These are phyloP conservation scores for Hermodice carunculata DNA, from an alignment of 2,888 invertebrate species.

Conservation along the genomic window DNA sequence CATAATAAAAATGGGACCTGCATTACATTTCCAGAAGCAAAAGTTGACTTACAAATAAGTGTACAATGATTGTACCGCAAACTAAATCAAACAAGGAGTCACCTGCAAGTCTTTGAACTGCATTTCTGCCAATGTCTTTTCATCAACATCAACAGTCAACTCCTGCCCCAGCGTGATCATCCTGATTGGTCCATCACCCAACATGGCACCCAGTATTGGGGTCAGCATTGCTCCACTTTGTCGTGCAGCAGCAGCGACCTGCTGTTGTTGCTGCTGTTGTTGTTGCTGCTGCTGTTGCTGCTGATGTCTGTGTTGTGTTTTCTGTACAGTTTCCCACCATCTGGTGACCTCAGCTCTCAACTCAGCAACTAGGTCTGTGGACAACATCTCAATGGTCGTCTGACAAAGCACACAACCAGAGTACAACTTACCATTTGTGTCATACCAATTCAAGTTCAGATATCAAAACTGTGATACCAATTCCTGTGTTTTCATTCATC, in stretches of 20 bases:
- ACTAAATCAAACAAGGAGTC: too few species aligned
- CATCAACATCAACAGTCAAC: constrained; percentile 91
- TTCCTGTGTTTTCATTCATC: too few species aligned
- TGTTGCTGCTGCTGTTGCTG: constrained; percentile 29
- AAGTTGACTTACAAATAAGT: too few species aligned
- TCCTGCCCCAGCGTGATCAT: constrained; percentile 94
- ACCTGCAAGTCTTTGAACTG: constrained; percentile 95
- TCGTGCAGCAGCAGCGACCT: not conserved
- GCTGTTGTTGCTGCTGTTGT: constrained; percentile 42
- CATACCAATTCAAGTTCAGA: too few species aligned
- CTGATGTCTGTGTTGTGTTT: constrained; percentile 56
- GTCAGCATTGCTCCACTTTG: constrained; percentile 51
- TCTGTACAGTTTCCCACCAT: constrained; percentile 83
- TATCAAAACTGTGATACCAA: too few species aligned
- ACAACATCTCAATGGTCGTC: constrained; percentile 84
- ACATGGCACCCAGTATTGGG: constrained; percentile 78
- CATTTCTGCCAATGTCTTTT: constrained; percentile 89
- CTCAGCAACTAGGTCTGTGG: constrained; percentile 91
- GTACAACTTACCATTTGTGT: too few species aligned
- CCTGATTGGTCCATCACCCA: constrained; percentile 87
- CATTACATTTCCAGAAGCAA: too few species aligned
- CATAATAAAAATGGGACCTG: too few species aligned
- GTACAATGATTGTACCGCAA: too few species aligned
- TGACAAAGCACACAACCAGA: constrained; percentile 32
- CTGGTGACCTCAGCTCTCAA: constrained; percentile 94